Conservation (phyloP, 2,797 vertebrate genomes). For the Molossus molossus region DNA sequence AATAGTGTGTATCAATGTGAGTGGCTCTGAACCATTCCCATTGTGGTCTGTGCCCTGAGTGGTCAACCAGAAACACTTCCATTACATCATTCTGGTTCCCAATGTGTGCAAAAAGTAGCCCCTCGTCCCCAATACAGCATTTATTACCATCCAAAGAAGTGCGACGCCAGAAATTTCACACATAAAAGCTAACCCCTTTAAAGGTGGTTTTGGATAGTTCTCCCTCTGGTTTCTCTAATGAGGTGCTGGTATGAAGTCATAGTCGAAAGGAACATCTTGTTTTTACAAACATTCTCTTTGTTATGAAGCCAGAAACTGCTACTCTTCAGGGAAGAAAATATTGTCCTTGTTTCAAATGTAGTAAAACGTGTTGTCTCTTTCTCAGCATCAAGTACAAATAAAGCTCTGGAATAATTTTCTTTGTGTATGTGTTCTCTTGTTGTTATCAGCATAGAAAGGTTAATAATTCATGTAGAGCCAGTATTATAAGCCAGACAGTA, state of each 20-base stretch:
- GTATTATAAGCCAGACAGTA: constrained; percentile 48
- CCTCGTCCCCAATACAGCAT: background rate
- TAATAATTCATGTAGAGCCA: constrained; percentile 24
- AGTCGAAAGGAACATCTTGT: background rate
- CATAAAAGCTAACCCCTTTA: background rate
- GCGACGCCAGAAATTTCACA: background rate
- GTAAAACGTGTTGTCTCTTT: background rate
- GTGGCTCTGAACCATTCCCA: background rate
- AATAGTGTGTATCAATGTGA: background rate
- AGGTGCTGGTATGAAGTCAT: background rate
- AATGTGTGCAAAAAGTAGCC: background rate
- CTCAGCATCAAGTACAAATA: constrained; percentile 27
- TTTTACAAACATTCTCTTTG: constrained; percentile 60
- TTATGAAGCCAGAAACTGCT: constrained; percentile 39
- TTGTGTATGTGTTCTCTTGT: background rate
- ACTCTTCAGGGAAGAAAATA: constrained; percentile 40
- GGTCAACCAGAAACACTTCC: background rate
- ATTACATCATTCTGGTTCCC: background rate
- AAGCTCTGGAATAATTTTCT: constrained; percentile 52
- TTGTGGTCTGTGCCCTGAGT: background rate
- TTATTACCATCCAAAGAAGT: background rate
- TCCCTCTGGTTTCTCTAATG: constrained; percentile 45
- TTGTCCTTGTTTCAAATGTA: background rate
- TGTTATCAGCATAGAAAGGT: constrained; percentile 7
- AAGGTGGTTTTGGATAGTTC: constrained; percentile 15